Evolutionary conservation across 2,113 vertebrate species (phyloP), one percentile per base, ranked within the genome.

Genomic region (Tricholaema leucomelas): DNA sequence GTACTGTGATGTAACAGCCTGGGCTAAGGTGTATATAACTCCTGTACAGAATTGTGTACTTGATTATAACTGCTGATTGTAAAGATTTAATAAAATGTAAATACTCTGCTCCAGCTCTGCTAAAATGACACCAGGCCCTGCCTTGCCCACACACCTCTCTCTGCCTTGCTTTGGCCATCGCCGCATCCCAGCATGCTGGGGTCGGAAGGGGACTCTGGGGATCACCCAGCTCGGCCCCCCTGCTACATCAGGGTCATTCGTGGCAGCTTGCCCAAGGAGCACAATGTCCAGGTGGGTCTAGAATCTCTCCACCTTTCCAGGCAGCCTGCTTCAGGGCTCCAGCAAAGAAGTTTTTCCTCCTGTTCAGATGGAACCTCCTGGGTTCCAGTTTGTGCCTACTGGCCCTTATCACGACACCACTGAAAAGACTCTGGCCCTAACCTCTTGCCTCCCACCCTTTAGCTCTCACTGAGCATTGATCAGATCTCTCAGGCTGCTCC

Each of bases 21-120:
- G 97, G 97, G 97, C 97, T 97, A 92, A 96, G 97, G 87, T 98
- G 98, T 98, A 98, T 94, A 98, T 98, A 98, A 97, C 97, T 92
- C 33, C 25, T 98, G 98, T 98, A 98, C 94, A 98, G 97, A 98
- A 96, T 97, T 98, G 97, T 98, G 96, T 97, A 98, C 97, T 98
- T 98, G 97, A 98, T 98, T 98, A 98, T 97, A 97, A 97, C 93
- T 97, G 95, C 97, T 95, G 97, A 98, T 98, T 98, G 98, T 98
- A 98, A 98, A 98, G 96, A 98, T 98, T 98, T 98, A 98, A 98
- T 98, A 98, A 98, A 97, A 93, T 98, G 98, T 98, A 98, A 98
- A 98, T 98, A 98, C 96, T 96, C 97, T 96, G 86, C 89, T 93
- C 89, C 90, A 10, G 93, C 78, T 85, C 65, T 84, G 88, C 50